phyloP scores from a whole-genome alignment of 2,888 invertebrate species.

The Heteropelma amictum region DNA sequence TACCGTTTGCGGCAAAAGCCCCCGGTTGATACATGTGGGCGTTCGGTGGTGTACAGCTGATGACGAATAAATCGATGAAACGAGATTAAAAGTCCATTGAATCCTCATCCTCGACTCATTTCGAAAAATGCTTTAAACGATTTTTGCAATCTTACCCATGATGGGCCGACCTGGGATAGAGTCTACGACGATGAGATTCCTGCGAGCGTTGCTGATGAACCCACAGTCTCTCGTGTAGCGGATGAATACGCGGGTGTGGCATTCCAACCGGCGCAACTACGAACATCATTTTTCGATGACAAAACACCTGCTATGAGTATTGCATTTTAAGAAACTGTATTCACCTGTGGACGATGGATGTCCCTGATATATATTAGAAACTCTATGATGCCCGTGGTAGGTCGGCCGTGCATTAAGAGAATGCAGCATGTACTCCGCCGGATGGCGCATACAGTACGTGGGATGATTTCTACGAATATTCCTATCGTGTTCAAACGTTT shows the following conservation, averaged over 20 bases:
- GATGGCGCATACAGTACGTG: constrained; percentile 63
- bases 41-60: constrained; percentile 65
- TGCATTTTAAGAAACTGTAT: constrained; percentile 17
- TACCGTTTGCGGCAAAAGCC: constrained; percentile 63
- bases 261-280: constrained; percentile 58
- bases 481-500: not conserved
- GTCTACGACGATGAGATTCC: constrained; percentile 80
- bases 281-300: not conserved
- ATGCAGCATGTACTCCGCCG: constrained; percentile 59
- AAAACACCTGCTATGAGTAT: not conserved
- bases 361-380: constrained; percentile 58
- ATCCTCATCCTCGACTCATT: too few species aligned
- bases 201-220: constrained; percentile 85
- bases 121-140: not conserved
- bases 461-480: constrained; percentile 57
- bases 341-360: constrained; percentile 61
- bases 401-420: constrained; percentile 58
- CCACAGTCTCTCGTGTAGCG: constrained; percentile 87
- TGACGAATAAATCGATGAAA: constrained; percentile 6
- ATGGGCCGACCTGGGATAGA: constrained; percentile 64
- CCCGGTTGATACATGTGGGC: constrained; percentile 64
- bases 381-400: constrained; percentile 61
- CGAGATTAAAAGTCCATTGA: not conserved
- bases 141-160: constrained; percentile 62
- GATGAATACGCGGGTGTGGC: constrained; percentile 81